Evolutionary conservation across 2,797 vertebrate species (phyloP), one percentile per base, ranked within the genome.

Genomic region (Pangasius sanitwongsei): DNA sequence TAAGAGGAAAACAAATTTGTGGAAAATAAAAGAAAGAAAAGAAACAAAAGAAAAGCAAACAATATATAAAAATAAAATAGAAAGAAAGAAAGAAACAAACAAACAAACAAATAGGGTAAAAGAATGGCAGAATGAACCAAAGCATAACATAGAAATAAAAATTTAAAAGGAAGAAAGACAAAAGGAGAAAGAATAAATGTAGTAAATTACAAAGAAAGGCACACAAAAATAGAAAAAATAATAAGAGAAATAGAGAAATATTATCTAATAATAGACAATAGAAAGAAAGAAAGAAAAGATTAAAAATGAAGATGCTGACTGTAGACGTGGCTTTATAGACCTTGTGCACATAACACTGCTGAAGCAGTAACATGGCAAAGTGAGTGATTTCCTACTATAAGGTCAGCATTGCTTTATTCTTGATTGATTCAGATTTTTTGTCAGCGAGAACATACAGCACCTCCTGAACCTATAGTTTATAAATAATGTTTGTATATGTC

Each of bases 381-480:
- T 94, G 94, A 95, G 94, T 94, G 92, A 94, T 95, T 94, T 94
- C 93, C 94, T 77, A 84, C 92, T 88, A 87, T 84, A 91, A 90
- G 94, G 94, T 96, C 95, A 96, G 95, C 95, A 94, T 91, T 91
- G 95, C 90, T 94, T 92, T 95, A 87, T 94, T 37, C 37, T 53
- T 59, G 80, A 41, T 89, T 63, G 86, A 90, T 82, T 82, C 57
- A 88, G 86, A 92, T 91, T 67, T 65, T 83, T 83, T 86, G 89
- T 87, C 78, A 57, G 18, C 8, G 23, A 34, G 48, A 83, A 65
- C 13, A 18, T 74, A 20, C 18, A n/a, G 53, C 57, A 37, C 82
- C 67, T 50, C 53, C 15, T 61, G 25, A 59, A 80, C 25, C 74
- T 28, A 44, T 9, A 50, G 12, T 5, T 63, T 48, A 74, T 67